A percentile compares a stretch with the other conserved stretches of the same genome.
Evolutionary conservation across 1,140 invertebrate genomes (phyloP).

Genomic region (Dendrolimus kikuchii): DNA sequence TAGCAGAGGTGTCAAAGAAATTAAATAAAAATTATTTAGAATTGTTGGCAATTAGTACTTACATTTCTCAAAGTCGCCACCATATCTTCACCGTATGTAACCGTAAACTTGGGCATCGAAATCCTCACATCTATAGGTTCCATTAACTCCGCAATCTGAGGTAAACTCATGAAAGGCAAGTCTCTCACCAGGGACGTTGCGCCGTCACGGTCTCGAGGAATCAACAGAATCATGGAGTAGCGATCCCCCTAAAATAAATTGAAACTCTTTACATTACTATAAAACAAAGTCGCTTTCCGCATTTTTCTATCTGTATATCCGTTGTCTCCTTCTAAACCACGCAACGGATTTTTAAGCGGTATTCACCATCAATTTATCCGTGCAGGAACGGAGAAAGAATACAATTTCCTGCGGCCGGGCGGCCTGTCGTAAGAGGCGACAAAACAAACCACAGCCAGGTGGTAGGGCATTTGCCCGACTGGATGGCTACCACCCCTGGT

Average conservation of each 20-base stretch:
- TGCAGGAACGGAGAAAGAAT: too few relatives aligned
- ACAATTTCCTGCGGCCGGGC: too few relatives aligned
- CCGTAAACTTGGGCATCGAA: conserved; percentile 77
- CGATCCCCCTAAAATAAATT: conserved; percentile 72
- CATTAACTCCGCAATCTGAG: conserved; percentile 62
- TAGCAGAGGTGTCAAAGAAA: neutral
- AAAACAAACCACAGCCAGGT: too few relatives aligned
- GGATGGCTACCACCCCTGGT: too few relatives aligned
- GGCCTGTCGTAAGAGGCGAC: too few relatives aligned
- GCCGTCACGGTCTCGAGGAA: conserved; percentile 73
- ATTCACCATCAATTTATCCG: too few relatives aligned
- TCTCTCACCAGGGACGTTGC: conserved; percentile 71
- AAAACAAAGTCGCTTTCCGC: neutral
- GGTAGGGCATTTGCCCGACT: too few relatives aligned
- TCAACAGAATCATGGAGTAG: conserved; percentile 79
- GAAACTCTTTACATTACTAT: conserved; percentile 2
- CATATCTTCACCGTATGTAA: conserved; percentile 75
- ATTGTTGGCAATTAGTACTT: conserved; percentile 32
- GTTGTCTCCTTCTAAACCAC: too few relatives aligned
- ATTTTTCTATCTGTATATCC: too few relatives aligned
- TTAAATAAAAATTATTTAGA: neutral
- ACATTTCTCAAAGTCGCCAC: conserved; percentile 71
- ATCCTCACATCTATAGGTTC: conserved; percentile 72
- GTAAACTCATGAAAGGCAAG: conserved; percentile 71
- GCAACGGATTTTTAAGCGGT: too few relatives aligned